phyloP scores from a whole-genome alignment of 2,888 invertebrate genomes.

The Dorcus parallelipipedus region DNA sequence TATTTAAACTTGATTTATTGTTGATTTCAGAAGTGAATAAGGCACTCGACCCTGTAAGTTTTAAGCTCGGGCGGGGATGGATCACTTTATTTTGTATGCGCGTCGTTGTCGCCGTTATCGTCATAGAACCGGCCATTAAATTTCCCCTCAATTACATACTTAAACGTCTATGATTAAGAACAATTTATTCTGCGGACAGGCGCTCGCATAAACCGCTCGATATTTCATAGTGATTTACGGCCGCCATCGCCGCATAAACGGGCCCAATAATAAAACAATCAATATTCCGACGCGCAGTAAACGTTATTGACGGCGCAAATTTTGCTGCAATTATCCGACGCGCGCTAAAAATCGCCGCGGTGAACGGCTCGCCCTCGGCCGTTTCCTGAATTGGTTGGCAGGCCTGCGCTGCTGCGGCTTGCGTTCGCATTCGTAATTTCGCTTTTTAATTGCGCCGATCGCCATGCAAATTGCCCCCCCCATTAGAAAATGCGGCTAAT shows the following conservation, averaged over 20 bases:
- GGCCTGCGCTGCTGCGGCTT: background rate
- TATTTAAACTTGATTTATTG: too few relatives aligned
- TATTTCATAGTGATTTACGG: constrained; percentile 21
- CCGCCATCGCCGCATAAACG: constrained; percentile 19
- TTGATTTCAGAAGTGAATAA: too few relatives aligned
- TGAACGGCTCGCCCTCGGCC: background rate
- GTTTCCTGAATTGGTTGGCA: background rate
- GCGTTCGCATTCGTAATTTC: background rate
- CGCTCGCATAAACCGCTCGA: constrained; percentile 4
- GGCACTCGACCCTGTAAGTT: too few relatives aligned
- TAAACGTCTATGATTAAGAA: background rate
- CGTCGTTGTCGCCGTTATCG: too few relatives aligned
- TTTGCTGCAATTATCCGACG: constrained; percentile 17
- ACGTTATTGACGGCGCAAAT: constrained; percentile 23
- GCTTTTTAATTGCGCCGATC: background rate
- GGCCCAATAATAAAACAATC: constrained; percentile 22
- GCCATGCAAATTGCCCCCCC: background rate
- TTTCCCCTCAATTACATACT: too few relatives aligned
- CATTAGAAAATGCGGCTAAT: background rate
- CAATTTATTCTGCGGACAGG: background rate
- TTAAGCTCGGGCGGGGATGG: too few relatives aligned
- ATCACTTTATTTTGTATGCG: too few relatives aligned
- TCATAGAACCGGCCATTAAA: too few relatives aligned
- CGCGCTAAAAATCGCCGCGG: constrained; percentile 9
- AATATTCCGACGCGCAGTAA: constrained; percentile 17